A percentile compares a stretch with the other conserved stretches of the same genome.
Conservation (phyloP, 2,888 invertebrate genomes). For the Volucella inanis region DNA sequence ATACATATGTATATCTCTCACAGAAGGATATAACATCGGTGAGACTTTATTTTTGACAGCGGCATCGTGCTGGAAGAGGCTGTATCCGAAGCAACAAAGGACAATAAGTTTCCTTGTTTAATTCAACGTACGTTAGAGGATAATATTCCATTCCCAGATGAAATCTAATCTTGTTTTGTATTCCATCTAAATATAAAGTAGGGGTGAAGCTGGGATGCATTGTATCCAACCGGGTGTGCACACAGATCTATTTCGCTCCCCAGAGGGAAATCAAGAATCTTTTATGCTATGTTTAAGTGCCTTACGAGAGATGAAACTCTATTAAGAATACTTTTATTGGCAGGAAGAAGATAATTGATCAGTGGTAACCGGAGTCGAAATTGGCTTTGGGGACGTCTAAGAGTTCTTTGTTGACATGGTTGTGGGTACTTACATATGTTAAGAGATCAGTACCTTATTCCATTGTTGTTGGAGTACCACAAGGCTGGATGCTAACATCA, state of each 20-base stretch:
- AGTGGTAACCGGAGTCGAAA: too few relatives aligned
- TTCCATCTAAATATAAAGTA: neutral
- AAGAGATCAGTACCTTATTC: too few relatives aligned
- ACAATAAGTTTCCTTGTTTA: constrained; percentile 1
- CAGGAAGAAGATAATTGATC: neutral
- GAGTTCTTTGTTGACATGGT: too few relatives aligned
- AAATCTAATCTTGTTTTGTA: constrained; percentile 29
- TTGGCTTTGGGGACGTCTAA: too few relatives aligned
- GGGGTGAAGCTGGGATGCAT: constrained; percentile 4
- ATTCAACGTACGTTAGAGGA: constrained; percentile 2
- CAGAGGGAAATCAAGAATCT: constrained; percentile 16
- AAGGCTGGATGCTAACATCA: too few relatives aligned
- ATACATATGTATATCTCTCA: neutral
- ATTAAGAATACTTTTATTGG: constrained; percentile 21
- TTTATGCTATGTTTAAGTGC: constrained; percentile 21
- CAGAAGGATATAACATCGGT: neutral
- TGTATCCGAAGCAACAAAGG: neutral
- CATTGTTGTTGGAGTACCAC: too few relatives aligned
- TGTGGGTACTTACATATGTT: too few relatives aligned
- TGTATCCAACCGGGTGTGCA: neutral
- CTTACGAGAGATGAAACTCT: constrained; percentile 3
- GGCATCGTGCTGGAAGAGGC: neutral
- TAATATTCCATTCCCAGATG: constrained; percentile 24
- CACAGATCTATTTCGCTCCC: constrained; percentile 9
- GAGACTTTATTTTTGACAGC: constrained; percentile 14